phyloP scores from a whole-genome alignment of 1,140 invertebrate species.

The Drosophila rufa region DNA sequence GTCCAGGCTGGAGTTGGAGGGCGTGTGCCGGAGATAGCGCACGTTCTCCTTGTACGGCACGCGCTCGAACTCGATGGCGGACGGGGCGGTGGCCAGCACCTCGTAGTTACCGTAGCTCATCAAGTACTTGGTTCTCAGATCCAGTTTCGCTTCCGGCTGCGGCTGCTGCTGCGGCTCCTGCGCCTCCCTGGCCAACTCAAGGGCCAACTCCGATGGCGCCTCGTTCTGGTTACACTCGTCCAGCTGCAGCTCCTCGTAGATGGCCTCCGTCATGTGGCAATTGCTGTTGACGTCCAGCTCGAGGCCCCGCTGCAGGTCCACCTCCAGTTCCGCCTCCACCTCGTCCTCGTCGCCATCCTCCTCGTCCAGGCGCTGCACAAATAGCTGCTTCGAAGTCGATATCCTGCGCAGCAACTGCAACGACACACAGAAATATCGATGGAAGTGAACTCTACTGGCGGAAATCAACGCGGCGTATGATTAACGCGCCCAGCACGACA shows the following conservation, averaged over 20 bases:
- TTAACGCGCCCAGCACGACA: constrained; percentile 14
- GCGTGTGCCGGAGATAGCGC: constrained; percentile 77
- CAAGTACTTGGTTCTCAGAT: constrained; percentile 26
- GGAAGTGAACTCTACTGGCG: background rate
- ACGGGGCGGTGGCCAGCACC: constrained; percentile 21
- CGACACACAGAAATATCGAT: background rate
- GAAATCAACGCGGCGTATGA: constrained; percentile 34
- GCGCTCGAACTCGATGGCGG: constrained; percentile 64
- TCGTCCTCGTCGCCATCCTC: constrained; percentile 59
- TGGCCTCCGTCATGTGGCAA: constrained; percentile 32
- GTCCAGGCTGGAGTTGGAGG: constrained; percentile 76
- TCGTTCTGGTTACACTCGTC: constrained; percentile 23
- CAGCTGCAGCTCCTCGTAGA: constrained; percentile 37
- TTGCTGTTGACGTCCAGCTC: constrained; percentile 37
- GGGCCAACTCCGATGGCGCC: constrained; percentile 36
- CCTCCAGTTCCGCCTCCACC: constrained; percentile 12
- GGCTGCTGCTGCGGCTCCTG: constrained; percentile 3
- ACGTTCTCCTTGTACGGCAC: constrained; percentile 75
- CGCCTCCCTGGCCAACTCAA: constrained; percentile 44
- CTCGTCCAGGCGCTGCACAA: constrained; percentile 76
- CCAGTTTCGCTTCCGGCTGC: background rate
- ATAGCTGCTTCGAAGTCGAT: constrained; percentile 72
- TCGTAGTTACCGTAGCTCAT: constrained; percentile 35
- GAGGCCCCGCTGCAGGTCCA: constrained; percentile 16
- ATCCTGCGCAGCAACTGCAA: constrained; percentile 77